phyloP scores from a whole-genome alignment of 2,113 vertebrate genomes.

The Syngnathoides biaculeatus region DNA sequence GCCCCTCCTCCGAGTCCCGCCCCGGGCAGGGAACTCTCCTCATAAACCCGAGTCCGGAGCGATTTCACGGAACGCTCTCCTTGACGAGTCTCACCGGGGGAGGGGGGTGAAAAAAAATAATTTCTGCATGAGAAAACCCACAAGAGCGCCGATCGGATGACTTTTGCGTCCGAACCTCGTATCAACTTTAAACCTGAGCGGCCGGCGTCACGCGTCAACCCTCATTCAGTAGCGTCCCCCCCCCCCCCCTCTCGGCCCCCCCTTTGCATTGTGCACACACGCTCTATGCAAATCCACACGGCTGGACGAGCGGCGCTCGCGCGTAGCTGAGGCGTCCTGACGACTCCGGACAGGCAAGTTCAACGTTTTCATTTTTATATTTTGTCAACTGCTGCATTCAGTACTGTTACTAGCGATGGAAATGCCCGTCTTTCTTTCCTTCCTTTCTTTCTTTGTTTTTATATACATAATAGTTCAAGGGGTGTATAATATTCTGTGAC shows the following conservation, averaged over 20 bases:
- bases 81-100: constrained; percentile 46
- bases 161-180: constrained; percentile 19
- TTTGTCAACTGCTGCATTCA: constrained; percentile 55
- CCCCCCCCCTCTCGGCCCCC: constrained; percentile 18
- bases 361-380: constrained; percentile 42
- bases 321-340: constrained; percentile 29
- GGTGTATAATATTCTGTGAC: constrained; percentile 7
- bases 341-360: constrained; percentile 43
- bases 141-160: constrained; percentile 1
- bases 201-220: constrained; percentile 26
- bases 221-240: constrained; percentile 31
- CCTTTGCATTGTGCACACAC: constrained; percentile 56
- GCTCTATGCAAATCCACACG: constrained; percentile 69
- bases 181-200: constrained; percentile 49
- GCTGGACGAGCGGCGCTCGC: background rate
- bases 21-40: constrained; percentile 37
- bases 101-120: constrained; percentile 31
- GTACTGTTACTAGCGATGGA: constrained; percentile 33
- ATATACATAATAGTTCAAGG: constrained; percentile 29
- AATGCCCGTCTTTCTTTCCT: constrained; percentile 40
- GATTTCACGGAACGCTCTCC: constrained; percentile 56
- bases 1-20: constrained; percentile 19
- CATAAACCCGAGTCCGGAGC: constrained; percentile 38
- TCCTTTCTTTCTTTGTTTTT: constrained; percentile 19
- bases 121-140: background rate